Evolutionary conservation across 1,140 invertebrate species (phyloP).

Genomic region (Drosophila sturtevanti): DNA sequence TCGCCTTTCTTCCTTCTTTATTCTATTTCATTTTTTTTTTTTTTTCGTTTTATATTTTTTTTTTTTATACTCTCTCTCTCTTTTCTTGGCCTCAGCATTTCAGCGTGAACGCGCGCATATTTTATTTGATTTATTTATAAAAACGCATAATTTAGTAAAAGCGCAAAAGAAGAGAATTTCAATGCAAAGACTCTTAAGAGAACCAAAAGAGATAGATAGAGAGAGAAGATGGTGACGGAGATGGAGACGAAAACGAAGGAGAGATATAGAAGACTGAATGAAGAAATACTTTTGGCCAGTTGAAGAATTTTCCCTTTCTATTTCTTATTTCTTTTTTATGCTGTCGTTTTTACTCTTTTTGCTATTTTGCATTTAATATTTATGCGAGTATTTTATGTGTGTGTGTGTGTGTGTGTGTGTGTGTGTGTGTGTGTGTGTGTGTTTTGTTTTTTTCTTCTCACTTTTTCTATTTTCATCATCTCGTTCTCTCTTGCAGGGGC

Average conservation of each 20-base stretch:
- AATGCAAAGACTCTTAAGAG: slow-evolving; percentile 8
- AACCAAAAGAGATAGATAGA: neutral
- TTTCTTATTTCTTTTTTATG: neutral
- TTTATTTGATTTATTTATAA: slow-evolving; percentile 78
- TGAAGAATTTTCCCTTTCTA: slow-evolving; percentile 55
- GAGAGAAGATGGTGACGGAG: neutral
- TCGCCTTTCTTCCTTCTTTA: slow-evolving; percentile 18
- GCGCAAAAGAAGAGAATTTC: slow-evolving; percentile 26
- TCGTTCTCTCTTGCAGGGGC: slow-evolving; percentile 49
- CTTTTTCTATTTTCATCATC: slow-evolving; percentile 40
- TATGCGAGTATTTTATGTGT: slow-evolving; percentile 53
- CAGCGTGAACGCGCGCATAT: slow-evolving; percentile 76
- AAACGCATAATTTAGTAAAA: slow-evolving; percentile 69
- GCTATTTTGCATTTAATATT: slow-evolving; percentile 79
- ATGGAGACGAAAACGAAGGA: neutral
- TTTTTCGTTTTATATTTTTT: too few species aligned
- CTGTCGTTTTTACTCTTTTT: slow-evolving; percentile 22
- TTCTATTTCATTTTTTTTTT: slow-evolving; percentile 22
- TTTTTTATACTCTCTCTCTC: slow-evolving; percentile 1
- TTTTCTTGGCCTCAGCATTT: slow-evolving; percentile 53
- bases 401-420: neutral
- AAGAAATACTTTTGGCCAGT: slow-evolving; percentile 42
- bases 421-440: neutral
- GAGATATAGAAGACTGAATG: slow-evolving; percentile 1
- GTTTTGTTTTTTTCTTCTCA: neutral